These are phyloP conservation scores for Anarrhichthys ocellatus DNA, from an alignment of 2,113 vertebrate species.

Conservation along the genomic window DNA sequence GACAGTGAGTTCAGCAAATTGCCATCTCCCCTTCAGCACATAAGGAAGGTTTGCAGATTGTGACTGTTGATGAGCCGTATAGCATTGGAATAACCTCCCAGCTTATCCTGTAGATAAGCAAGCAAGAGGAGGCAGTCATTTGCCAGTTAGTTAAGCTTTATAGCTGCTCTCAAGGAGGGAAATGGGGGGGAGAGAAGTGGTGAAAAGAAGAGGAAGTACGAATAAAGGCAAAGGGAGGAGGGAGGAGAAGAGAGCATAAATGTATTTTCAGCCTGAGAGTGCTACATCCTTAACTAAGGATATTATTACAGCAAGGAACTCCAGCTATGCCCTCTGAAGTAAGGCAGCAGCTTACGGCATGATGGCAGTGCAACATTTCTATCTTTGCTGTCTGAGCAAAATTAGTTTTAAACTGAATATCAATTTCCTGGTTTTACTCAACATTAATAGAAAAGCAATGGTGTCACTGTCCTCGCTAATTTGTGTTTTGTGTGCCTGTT, in stretches of 20 bases:
- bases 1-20: slow-evolving; percentile 32
- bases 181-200: background rate
- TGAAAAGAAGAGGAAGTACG: slow-evolving; percentile 32
- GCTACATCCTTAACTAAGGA: slow-evolving; percentile 49
- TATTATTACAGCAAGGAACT: slow-evolving; percentile 45
- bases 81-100: slow-evolving; percentile 66
- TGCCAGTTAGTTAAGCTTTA: slow-evolving; percentile 75
- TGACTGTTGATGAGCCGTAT: slow-evolving; percentile 56
- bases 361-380: slow-evolving; percentile 13
- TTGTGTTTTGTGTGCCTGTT: slow-evolving; percentile 10
- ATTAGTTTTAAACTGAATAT: slow-evolving; percentile 5
- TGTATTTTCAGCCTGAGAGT: slow-evolving; percentile 60
- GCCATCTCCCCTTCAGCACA: slow-evolving; percentile 26
- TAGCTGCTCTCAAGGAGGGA: slow-evolving; percentile 48
- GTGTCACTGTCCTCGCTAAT: slow-evolving; percentile 22
- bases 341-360: slow-evolving; percentile 16
- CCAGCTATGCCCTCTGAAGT: slow-evolving; percentile 24
- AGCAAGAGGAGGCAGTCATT: slow-evolving; percentile 54
- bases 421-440: background rate
- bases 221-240: slow-evolving; percentile 51
- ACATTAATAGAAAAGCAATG: background rate
- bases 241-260: slow-evolving; percentile 40
- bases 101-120: slow-evolving; percentile 64
- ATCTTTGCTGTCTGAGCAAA: slow-evolving; percentile 4
- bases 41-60: slow-evolving; percentile 46